Conservation (phyloP, 2,888 invertebrate genomes). For the Oasisia sp. region DNA sequence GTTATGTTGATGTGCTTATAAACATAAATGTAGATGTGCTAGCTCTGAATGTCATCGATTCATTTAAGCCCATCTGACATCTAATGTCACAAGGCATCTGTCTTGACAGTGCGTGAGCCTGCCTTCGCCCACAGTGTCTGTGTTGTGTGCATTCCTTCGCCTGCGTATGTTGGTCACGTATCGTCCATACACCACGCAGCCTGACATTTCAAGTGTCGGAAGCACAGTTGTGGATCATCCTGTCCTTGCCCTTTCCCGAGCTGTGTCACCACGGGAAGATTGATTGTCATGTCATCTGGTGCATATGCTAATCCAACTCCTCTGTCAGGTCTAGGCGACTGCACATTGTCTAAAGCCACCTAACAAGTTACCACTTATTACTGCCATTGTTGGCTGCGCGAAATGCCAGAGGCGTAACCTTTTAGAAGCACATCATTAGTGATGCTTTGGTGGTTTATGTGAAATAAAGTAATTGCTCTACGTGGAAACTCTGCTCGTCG, state of each 20-base stretch:
- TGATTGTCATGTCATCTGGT: background rate
- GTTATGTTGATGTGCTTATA: too few species aligned
- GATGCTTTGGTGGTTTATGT: background rate
- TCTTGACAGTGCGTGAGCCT: background rate
- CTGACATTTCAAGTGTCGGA: background rate
- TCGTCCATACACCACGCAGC: background rate
- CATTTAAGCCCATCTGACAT: too few species aligned
- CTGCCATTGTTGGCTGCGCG: background rate
- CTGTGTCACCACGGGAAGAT: background rate
- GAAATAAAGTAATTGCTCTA: background rate
- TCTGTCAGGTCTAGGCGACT: background rate
- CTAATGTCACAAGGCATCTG: too few species aligned
- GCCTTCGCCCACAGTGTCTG: background rate
- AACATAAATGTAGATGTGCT: too few species aligned
- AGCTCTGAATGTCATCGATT: too few species aligned
- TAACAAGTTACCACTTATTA: constrained; percentile 1
- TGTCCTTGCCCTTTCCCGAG: background rate
- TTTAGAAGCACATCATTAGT: background rate
- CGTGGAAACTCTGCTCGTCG: background rate
- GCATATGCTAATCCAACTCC: background rate
- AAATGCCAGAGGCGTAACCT: background rate
- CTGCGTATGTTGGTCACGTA: background rate
- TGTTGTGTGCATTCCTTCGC: background rate
- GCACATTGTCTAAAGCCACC: background rate
- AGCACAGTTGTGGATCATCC: background rate